phyloP scores from a whole-genome alignment of 2,113 vertebrate genomes.

The Pandion haliaetus region DNA sequence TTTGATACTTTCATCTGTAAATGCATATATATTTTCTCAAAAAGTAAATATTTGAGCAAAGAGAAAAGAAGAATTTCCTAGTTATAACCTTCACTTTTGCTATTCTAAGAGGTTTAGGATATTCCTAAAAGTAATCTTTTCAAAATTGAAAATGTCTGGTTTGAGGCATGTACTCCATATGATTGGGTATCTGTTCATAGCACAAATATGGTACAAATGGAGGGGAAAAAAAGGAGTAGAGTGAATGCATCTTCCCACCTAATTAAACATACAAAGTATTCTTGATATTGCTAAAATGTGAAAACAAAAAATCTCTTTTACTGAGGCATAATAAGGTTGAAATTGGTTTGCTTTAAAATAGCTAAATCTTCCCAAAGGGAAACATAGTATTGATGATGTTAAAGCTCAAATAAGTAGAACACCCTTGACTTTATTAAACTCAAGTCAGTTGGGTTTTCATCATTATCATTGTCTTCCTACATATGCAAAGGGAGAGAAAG shows the following conservation, averaged over 20 bases:
- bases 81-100: background rate
- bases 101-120: background rate
- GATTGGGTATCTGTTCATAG: background rate
- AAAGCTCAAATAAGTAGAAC: background rate
- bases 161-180: background rate
- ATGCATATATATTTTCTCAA: background rate
- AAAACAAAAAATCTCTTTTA: background rate
- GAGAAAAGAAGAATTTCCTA: background rate
- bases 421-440: background rate
- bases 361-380: background rate
- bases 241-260: background rate
- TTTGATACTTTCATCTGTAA: background rate
- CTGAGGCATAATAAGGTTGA: background rate
- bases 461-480: background rate
- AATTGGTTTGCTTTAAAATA: background rate
- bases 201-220: background rate
- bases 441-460: background rate
- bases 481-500: background rate
- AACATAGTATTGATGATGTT: background rate
- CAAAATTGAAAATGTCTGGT: background rate
- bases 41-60: background rate
- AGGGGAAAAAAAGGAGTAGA: background rate
- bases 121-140: background rate
- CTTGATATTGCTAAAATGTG: background rate
- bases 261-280: background rate